These are phyloP conservation scores for Bryconaethiops microstoma DNA, from an alignment of 2,797 vertebrate species.

Conservation along the genomic window DNA sequence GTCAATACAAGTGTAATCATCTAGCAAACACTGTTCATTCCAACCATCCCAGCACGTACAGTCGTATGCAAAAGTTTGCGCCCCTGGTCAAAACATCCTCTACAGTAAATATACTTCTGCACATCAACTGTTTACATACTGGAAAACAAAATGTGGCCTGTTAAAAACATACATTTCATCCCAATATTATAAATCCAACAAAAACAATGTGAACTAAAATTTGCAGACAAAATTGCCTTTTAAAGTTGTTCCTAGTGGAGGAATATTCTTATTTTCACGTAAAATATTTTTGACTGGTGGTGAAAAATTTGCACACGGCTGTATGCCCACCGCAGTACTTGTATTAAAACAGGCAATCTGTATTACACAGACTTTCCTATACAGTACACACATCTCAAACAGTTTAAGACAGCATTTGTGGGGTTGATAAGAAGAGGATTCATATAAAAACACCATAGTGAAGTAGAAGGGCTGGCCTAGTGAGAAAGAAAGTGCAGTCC, in stretches of 20 bases:
- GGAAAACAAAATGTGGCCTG: background rate
- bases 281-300: background rate
- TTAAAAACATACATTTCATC: background rate
- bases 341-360: background rate
- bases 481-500: background rate
- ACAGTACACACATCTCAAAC: conserved; percentile 45
- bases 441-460: background rate
- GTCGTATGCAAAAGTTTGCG: no score
- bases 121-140: background rate
- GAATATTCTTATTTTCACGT: no score
- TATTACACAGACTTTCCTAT: background rate
- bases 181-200: no score
- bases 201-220: no score
- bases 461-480: background rate
- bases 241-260: no score
- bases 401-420: conserved; percentile 59
- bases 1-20: background rate
- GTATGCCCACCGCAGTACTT: no score
- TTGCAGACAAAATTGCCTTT: no score
- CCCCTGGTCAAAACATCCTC: no score
- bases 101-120: background rate
- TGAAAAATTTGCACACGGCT: no score
- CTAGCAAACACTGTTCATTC: background rate
- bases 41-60: no score
- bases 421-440: conserved; percentile 17